Conservation (phyloP, 2,113 vertebrate species). For the Leucopsar rothschildi region DNA sequence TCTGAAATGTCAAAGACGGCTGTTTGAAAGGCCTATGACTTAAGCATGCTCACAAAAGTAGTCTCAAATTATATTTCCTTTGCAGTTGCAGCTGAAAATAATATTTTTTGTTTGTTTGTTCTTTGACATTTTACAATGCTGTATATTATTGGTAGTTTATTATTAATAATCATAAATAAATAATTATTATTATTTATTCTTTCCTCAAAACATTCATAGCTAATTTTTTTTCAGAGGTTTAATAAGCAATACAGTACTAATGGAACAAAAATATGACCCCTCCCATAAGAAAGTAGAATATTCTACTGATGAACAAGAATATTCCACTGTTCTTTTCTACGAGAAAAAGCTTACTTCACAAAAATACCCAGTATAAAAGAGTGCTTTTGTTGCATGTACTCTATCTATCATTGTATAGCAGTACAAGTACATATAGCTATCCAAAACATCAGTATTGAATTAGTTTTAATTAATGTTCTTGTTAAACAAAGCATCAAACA, state of each 20-base stretch:
- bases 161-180: neutral
- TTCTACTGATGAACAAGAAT: neutral
- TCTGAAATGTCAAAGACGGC: neutral
- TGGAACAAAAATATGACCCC: neutral
- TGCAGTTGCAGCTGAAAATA: neutral
- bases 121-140: neutral
- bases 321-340: neutral
- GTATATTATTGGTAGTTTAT: neutral
- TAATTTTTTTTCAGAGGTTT: neutral
- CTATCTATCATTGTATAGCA: neutral
- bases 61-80: neutral
- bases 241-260: neutral
- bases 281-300: neutral
- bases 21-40: neutral
- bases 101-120: neutral
- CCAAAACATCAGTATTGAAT: neutral
- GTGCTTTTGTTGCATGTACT: neutral
- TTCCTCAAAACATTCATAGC: neutral
- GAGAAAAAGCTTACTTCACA: neutral
- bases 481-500: conserved; percentile 30
- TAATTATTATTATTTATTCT: neutral
- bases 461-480: conserved; percentile 33
- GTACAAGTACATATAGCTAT: neutral
- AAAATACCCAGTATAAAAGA: neutral
- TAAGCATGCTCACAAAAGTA: neutral